Percentiles rank a stretch among this genome's conserved stretches.
Conservation (phyloP, 1,140 invertebrate species). For the Lordiphosa mommai region DNA sequence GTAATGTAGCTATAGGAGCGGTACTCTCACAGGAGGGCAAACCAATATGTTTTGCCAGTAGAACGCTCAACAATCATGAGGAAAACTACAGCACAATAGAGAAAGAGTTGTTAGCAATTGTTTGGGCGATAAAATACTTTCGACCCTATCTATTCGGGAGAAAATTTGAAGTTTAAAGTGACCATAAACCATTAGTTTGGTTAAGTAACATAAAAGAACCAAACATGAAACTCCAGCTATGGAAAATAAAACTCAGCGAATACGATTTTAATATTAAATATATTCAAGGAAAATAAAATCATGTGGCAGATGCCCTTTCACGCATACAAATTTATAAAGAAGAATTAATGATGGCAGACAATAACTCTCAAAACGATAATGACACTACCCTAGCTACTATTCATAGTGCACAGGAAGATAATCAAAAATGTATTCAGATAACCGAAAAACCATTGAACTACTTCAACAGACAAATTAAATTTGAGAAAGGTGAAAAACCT, state of each 20-base stretch:
- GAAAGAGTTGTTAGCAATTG: not conserved
- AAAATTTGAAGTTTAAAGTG: not conserved
- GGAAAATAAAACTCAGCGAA: not conserved
- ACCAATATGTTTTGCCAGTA: not conserved
- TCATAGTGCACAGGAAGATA: no score
- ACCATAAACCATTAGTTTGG: not conserved
- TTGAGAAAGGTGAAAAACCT: not conserved
- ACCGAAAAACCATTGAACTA: no score
- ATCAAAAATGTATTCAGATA: no score
- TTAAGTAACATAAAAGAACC: not conserved
- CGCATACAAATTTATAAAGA: no score
- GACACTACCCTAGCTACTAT: not conserved
- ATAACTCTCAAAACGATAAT: not conserved
- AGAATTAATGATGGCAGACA: not conserved
- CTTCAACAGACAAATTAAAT: not conserved
- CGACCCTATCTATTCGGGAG: no score
- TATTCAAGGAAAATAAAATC: conserved; percentile 1
- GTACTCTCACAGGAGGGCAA: not conserved
- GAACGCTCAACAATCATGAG: not conserved
- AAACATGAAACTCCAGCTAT: not conserved
- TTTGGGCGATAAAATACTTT: not conserved
- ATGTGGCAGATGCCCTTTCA: not conserved
- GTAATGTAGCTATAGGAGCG: not conserved
- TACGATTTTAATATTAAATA: conserved; percentile 1
- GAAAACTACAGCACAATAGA: no score